These are phyloP conservation scores for Brachyalestes nurse DNA, from an alignment of 2,797 vertebrate species.

Conservation along the genomic window DNA sequence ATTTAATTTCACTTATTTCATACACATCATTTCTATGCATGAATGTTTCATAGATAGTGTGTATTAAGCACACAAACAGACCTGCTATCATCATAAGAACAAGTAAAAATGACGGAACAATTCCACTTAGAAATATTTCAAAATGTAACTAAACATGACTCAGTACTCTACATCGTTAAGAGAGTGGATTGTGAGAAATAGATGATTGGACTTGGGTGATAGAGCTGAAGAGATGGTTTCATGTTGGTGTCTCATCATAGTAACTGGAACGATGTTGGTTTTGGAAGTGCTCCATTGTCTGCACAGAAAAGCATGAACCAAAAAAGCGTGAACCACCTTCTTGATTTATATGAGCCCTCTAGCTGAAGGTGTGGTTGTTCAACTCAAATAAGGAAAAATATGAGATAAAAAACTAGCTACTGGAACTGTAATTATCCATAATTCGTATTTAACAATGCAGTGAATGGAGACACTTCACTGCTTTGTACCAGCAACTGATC, in stretches of 20 bases:
- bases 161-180: neutral
- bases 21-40: no score
- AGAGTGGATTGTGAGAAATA: slow-evolving; percentile 8
- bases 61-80: no score
- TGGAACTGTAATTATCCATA: neutral
- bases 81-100: no score
- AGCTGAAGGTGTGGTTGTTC: neutral
- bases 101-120: neutral
- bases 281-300: neutral
- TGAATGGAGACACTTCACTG: neutral
- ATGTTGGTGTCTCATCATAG: no score
- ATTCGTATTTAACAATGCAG: neutral
- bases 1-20: no score
- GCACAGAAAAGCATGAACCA: no score
- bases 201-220: neutral
- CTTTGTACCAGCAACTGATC: neutral
- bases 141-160: neutral
- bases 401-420: no score
- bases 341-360: neutral
- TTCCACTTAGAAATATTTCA: neutral
- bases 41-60: no score
- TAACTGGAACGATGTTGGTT: no score
- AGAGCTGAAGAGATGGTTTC: no score
- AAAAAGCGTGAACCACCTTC: no score
- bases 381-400: neutral